A percentile compares a stretch with the other conserved stretches of the same genome.
These are phyloP conservation scores for Sarcophaga rosellei DNA, from an alignment of 2,888 invertebrate species.

Conservation along the genomic window DNA sequence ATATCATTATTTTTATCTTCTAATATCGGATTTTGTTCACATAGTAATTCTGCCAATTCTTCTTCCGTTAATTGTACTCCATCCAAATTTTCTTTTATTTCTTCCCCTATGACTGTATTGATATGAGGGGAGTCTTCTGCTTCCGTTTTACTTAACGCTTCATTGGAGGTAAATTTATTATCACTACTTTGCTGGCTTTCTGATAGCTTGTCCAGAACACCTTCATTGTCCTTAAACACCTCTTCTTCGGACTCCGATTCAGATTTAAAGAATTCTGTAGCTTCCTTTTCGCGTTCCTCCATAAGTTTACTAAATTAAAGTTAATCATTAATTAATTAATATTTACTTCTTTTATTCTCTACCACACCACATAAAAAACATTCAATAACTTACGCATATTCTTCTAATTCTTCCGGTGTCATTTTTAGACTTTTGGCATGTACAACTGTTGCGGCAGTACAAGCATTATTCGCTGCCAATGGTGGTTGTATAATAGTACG, in stretches of 20 bases:
- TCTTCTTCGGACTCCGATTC: slow-evolving; percentile 81
- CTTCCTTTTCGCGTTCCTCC: slow-evolving; percentile 88
- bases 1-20: slow-evolving; percentile 17
- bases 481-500: slow-evolving; percentile 75
- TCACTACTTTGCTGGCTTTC: not conserved
- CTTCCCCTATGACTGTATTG: not conserved
- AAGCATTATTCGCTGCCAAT: slow-evolving; percentile 59
- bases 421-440: slow-evolving; percentile 83
- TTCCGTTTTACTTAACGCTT: not conserved
- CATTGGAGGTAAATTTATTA: too few relatives aligned
- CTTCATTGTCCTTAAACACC: slow-evolving; percentile 60
- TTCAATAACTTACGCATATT: slow-evolving; percentile 83
- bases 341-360: too few relatives aligned
- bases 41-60: slow-evolving; percentile 47
- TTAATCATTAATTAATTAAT: not conserved
- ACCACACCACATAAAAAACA: too few relatives aligned
- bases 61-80: slow-evolving; percentile 50
- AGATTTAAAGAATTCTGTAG: slow-evolving; percentile 89
- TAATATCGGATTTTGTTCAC: not conserved
- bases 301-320: slow-evolving; percentile 83
- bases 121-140: not conserved
- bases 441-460: slow-evolving; percentile 70
- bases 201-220: slow-evolving; percentile 23
- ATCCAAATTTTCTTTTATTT: slow-evolving; percentile 33
- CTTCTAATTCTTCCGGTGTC: slow-evolving; percentile 85